Evolutionary conservation across 2,888 invertebrate genomes (phyloP), one percentile per base, ranked within the genome.

Genomic region (Dynastes tityus): DNA sequence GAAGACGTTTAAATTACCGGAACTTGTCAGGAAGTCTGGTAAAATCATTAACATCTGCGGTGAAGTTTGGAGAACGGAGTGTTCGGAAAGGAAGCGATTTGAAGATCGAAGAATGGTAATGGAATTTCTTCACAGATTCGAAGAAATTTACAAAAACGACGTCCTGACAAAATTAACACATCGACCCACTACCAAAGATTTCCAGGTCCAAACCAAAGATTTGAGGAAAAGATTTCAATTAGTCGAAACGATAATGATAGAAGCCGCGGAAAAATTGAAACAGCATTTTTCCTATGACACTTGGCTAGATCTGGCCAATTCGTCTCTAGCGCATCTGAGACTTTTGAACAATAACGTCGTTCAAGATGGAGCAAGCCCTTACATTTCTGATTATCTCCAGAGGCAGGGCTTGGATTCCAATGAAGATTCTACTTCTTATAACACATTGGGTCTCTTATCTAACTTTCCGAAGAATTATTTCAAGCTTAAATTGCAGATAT

Each of bases 61-160:
- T 1, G 73, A 58, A 40, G 40, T 73, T 27, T 73, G 55, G 73
- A 73, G 73, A 40, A 58, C 58, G 58, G 73, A 73, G 9, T 73
- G 73, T 37, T 58, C 37, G 37, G 58, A 58, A 58, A 40, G 11
- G 9, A 55, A 73, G 37, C 37, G 22, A 0, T 73, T 58, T 1
- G 73, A 73, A 4, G 40, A 55, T 16, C 73, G 58, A 6, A 27
- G 22, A 9, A 58, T 40, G 73, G 58, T 16, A 11, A 58, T 40
- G 40, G 61, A 73, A 22, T 73, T 73, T n/a, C 9, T 73, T 11
- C 32, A 40, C 3, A 58, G 58, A 58, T 73, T 73, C 40, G 13
- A 37, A 1, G 40, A 55, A 22, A n/a, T 22, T 2, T 61, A 58
- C 8, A 73, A 73, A 22, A 40, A 8, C 4, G 58, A 73, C 3